Percentiles rank a stretch among this genome's conserved stretches.
phyloP scores from a whole-genome alignment of 1,140 invertebrate species.

The Archivesica marissinica region DNA sequence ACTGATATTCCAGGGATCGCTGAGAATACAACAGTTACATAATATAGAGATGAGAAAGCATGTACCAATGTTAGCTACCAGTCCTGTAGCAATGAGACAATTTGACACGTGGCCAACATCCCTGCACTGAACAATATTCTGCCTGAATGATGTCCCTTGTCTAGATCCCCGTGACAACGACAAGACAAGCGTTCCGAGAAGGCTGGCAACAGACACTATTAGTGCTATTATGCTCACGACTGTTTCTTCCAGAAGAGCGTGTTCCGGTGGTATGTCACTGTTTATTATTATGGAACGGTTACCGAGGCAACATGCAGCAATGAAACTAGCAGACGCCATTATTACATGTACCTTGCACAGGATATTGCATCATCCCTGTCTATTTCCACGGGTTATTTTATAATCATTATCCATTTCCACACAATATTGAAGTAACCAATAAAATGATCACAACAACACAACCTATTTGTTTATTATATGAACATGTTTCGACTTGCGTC shows the following conservation, averaged over 20 bases:
- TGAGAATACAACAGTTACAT: too few relatives aligned
- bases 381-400: too few relatives aligned
- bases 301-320: constrained; percentile 47
- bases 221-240: constrained; percentile 28
- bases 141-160: background rate
- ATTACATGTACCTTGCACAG: too few relatives aligned
- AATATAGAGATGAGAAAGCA: too few relatives aligned
- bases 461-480: too few relatives aligned
- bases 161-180: background rate
- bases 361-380: too few relatives aligned
- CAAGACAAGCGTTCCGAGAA: constrained; percentile 1
- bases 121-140: background rate
- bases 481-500: too few relatives aligned
- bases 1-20: too few relatives aligned
- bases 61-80: constrained; percentile 45
- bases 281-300: constrained; percentile 37
- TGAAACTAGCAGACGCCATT: constrained; percentile 50
- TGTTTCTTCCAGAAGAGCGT: background rate
- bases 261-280: constrained; percentile 11
- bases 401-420: too few relatives aligned
- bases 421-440: too few relatives aligned
- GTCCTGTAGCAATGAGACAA: background rate
- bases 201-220: constrained; percentile 26
- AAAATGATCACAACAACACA: too few relatives aligned
- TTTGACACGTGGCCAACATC: background rate